Evolutionary conservation across 2,888 invertebrate species (phyloP).

Genomic region (Drosophila kanekoi): DNA sequence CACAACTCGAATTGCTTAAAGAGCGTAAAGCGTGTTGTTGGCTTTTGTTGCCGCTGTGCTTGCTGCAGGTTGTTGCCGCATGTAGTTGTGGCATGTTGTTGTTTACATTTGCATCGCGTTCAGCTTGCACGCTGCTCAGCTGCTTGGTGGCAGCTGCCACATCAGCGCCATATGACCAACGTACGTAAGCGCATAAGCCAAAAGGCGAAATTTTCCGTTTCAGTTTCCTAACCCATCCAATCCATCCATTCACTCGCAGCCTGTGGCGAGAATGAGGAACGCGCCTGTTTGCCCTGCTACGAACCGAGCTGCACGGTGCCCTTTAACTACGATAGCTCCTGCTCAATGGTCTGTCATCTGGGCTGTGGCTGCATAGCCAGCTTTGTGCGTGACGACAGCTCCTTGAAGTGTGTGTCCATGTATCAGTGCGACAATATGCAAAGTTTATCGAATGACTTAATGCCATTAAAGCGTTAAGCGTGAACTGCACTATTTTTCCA

Average conservation of each 20-base stretch:
- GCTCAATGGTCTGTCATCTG: conserved; percentile 27
- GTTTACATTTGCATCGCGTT: conserved; percentile 40
- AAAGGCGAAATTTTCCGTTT: neutral
- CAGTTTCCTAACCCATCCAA: too few species aligned
- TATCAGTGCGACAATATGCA: conserved; percentile 23
- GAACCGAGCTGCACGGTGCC: conserved; percentile 41
- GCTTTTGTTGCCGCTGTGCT: conserved; percentile 1
- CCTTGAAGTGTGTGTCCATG: conserved; percentile 31
- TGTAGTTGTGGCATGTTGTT: conserved; percentile 31
- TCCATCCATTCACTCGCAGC: conserved; percentile 20
- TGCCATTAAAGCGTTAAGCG: neutral
- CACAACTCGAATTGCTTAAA: conserved; percentile 40
- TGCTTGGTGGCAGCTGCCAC: conserved; percentile 13
- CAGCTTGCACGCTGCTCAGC: conserved; percentile 9
- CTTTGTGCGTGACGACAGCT: conserved; percentile 40
- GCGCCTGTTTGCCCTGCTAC: conserved; percentile 44
- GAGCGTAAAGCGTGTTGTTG: conserved; percentile 27
- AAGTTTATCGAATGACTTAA: neutral
- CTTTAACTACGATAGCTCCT: neutral
- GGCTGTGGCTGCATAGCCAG: conserved; percentile 55
- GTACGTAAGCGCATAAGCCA: conserved; percentile 40
- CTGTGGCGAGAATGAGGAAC: conserved; percentile 54
- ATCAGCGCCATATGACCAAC: conserved; percentile 8
- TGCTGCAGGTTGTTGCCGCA: conserved; percentile 6
- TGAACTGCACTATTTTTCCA: neutral